Evolutionary conservation across 2,888 invertebrate genomes (phyloP), one percentile per base, ranked within the genome.

Genomic region (Nesidiocoris tenuis): DNA sequence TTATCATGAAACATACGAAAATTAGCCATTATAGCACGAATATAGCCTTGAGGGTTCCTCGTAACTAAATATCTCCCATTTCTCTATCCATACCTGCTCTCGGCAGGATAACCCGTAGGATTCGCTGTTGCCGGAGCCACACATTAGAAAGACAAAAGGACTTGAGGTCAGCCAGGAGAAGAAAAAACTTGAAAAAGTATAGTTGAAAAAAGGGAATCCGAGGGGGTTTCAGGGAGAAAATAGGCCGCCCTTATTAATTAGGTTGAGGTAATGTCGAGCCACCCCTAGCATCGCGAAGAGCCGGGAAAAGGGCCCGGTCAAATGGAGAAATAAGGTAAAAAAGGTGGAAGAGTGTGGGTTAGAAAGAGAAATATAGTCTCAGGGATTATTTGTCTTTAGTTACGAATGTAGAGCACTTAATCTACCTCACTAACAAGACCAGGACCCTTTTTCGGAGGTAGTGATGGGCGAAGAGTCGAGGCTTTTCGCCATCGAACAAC

Each of bases 401-500:
- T 70, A 70, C 70, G 70, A 59, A 70, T 70, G 70, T 70, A 59
- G 59, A 70, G 70, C 61, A 57, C 59, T 70, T 70, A 70, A 70
- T 70, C 70, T 70, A 54, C 24, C 59, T 59, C 70, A 57, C 70
- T 39, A 39, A 39, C 39, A 3, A 39, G 39, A 39, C 39, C 12
- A 39, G 39, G n/a, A 39, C 5, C 39, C 39, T 39, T 39, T 39
- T 39, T 39, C 39, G 39, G 3, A 7, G 39, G n/a, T n/a, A n/a
- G 39, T 39, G 39, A 3, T 70, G 59, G 59, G 16, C 24, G 24
- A 22, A 3, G 21, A 55, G 22, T 70, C 70, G 23, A 39, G 39
- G 39, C 39, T 39, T 70, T 70, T 70, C 57, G 21, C 70, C 59
- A 70, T 23, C 59, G 54, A 57, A 70, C 70, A 70, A 70, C 55